These are phyloP conservation scores for Acridotheres tristis DNA, from an alignment of 2,797 vertebrate genomes.

Conservation along the genomic window DNA sequence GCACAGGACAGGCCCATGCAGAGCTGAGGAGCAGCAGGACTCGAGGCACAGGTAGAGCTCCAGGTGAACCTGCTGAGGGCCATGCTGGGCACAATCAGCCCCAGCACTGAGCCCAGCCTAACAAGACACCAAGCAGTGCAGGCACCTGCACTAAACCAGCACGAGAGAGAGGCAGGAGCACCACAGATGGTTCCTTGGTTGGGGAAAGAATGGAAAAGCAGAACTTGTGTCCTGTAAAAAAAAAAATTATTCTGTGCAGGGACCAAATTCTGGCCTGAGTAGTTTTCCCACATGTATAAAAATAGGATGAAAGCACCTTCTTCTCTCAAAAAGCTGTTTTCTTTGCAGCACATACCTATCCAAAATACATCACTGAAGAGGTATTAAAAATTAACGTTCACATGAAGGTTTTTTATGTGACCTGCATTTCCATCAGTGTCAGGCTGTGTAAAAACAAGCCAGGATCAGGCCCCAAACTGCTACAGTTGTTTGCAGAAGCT, in stretches of 20 bases:
- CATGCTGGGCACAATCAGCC: slow-evolving; percentile 24
- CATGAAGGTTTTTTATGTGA: not conserved
- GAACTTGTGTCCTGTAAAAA: not conserved
- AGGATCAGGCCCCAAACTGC: not conserved
- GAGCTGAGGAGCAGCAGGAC: slow-evolving; percentile 15
- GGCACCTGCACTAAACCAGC: slow-evolving; percentile 55
- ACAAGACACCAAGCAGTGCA: not conserved
- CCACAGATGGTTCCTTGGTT: slow-evolving; percentile 24
- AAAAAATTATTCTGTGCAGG: not conserved
- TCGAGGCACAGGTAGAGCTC: not conserved
- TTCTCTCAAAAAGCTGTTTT: not conserved
- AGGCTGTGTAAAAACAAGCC: not conserved
- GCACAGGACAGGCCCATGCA: not conserved
- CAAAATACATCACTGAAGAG: not conserved
- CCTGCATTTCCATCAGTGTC: not conserved
- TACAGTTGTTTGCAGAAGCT: not conserved
- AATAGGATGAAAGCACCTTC: not conserved
- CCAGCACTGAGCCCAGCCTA: not conserved
- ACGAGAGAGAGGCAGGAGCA: not conserved
- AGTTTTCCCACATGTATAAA: not conserved
- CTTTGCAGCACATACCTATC: not conserved
- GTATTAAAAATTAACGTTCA: not conserved
- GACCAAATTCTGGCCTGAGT: not conserved
- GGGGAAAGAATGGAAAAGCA: not conserved
- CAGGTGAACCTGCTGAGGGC: not conserved